Percentiles rank a stretch among this genome's conserved stretches.
Evolutionary conservation across 2,113 vertebrate species (phyloP).

Genomic region (Menura novaehollandiae): DNA sequence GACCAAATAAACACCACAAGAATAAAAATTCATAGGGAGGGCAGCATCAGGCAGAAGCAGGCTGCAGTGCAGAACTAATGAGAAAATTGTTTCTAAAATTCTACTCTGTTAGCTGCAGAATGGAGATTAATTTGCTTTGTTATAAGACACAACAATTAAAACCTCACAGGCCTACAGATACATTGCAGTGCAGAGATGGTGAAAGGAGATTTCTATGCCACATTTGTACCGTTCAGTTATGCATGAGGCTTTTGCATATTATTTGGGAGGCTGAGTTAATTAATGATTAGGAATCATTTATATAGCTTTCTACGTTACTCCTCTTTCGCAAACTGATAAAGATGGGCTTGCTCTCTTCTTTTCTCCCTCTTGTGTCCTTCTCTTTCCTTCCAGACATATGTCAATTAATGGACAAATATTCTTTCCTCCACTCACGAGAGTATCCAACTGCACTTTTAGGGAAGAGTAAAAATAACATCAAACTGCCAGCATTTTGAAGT

Average conservation of each 20-base stretch:
- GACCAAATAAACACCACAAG: constrained; percentile 26
- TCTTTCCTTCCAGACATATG: neutral
- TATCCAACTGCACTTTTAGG: neutral
- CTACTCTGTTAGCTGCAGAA: constrained; percentile 13
- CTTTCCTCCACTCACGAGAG: neutral
- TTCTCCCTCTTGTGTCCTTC: neutral
- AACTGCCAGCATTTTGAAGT: neutral
- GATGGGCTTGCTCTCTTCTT: neutral
- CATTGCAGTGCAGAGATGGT: neutral
- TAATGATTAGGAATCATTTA: neutral
- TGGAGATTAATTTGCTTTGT: constrained; percentile 46
- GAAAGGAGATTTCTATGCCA: constrained; percentile 15
- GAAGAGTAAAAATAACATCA: neutral
- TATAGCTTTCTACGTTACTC: neutral
- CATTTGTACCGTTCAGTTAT: neutral
- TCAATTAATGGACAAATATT: neutral
- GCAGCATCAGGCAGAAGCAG: neutral
- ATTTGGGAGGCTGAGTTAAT: neutral
- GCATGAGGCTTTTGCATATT: neutral
- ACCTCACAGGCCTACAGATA: neutral
- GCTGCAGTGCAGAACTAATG: constrained; percentile 18
- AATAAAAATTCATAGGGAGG: constrained; percentile 31
- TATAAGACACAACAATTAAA: constrained; percentile 12
- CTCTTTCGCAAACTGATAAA: neutral
- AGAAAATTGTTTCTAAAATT: neutral